Evolutionary conservation across 2,113 vertebrate species (phyloP), one percentile per base, ranked within the genome.

Genomic region (Phalacrocorax brasilianus): DNA sequence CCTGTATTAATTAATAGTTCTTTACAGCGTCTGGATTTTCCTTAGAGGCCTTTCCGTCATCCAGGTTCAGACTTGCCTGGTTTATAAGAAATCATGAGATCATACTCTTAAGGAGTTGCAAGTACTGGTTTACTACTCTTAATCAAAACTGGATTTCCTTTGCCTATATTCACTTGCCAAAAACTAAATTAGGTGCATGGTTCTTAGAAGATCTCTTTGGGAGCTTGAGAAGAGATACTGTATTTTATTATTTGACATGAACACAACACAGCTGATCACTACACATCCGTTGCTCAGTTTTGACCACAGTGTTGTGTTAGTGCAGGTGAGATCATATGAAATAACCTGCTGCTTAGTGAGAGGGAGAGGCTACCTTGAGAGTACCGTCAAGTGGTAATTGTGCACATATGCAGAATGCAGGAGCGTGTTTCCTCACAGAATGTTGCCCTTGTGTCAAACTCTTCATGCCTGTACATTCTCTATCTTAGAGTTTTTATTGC

Each of bases 81-180:
- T 92, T 75, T 63, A 26, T 23, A 72, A 67, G 44, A 73, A 71
- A 71, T 45, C 44, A 56, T 85, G 73, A 93, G 35, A 56, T 87
- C 83, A 49, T 61, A 16, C 58, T 62, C 15, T 55, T 55, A 78
- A 82, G 21, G 49, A 89, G 16, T 53, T 93, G 49, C 38, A 75
- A 53, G 32, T 65, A 78, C 49, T 56, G 18, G 33, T 94, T 92
- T 65, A 15, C 27, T 77, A n/a, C 24, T 79, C 61, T 58, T 82
- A 78, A 87, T 82, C 70, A 76, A 68, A 92, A 84, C 40, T 92
- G 66, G 30, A 53, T 89, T 96, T 89, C n/a, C 38, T 79, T 88
- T 79, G 38, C 33, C 32, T 45, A 5, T 53, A 65, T 62, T 35
- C 40, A 58, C 42, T 73, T 81, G 66, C 66, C 86, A 93, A 81